These are phyloP conservation scores for Temnothorax nylanderi DNA, from an alignment of 1,140 invertebrate species.

Conservation along the genomic window DNA sequence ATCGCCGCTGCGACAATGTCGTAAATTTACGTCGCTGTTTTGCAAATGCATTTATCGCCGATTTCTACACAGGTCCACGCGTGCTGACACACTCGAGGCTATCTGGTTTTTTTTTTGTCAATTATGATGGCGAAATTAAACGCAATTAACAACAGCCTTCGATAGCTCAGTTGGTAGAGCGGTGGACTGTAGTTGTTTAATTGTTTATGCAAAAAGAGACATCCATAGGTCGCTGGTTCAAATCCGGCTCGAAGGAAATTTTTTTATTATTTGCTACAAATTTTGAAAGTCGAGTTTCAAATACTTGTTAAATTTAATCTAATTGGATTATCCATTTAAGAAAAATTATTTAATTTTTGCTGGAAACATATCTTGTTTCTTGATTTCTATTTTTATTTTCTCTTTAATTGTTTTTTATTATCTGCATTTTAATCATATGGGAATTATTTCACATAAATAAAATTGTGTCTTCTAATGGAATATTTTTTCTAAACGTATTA, in stretches of 20 bases:
- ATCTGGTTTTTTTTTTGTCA: slow-evolving; percentile 13
- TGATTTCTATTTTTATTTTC: background rate
- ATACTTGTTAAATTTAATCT: background rate
- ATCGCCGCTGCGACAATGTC: background rate
- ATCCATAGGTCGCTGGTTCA: slow-evolving; percentile 84
- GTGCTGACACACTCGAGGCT: background rate
- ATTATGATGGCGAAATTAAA: slow-evolving; percentile 2
- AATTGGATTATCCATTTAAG: background rate
- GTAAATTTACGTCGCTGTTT: background rate
- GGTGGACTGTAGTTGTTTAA: slow-evolving; percentile 91
- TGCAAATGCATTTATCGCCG: background rate
- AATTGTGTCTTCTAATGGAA: too few relatives aligned
- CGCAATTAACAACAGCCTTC: slow-evolving; percentile 84
- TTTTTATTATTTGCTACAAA: too few relatives aligned
- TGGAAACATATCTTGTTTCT: background rate
- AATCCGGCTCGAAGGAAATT: slow-evolving; percentile 81
- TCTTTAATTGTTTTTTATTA: background rate
- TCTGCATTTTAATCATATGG: background rate
- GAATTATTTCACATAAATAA: background rate
- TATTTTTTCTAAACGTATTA: too few relatives aligned
- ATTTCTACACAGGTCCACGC: background rate
- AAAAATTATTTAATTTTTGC: background rate
- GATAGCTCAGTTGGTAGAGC: slow-evolving; percentile 94
- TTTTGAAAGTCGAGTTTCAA: background rate
- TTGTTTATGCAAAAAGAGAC: background rate